Evolutionary conservation across 1,140 invertebrate genomes (phyloP).

Genomic region (Nymphalis io): DNA sequence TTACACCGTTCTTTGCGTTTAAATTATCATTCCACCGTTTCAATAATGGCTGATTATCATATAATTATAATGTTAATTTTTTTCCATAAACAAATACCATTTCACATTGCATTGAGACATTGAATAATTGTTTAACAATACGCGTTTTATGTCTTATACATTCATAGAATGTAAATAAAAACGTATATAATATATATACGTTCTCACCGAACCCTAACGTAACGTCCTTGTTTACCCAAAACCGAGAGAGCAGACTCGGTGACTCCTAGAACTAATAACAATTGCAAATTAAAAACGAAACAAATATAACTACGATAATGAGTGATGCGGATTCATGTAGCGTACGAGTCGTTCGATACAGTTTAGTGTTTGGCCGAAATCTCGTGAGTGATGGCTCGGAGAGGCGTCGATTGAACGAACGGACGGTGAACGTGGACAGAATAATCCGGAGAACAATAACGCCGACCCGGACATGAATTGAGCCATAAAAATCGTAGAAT

Average conservation of each 20-base stretch:
- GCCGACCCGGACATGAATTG: constrained; percentile 49
- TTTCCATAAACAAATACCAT: neutral
- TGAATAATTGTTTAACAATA: constrained; percentile 3
- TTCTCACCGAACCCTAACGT: neutral
- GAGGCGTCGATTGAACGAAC: constrained; percentile 65
- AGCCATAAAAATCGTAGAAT: neutral
- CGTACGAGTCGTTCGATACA: constrained; percentile 52
- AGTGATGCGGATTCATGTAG: constrained; percentile 46
- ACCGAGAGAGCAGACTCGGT: constrained; percentile 48
- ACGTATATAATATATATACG: neutral
- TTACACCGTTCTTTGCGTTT: no score
- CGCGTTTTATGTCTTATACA: neutral
- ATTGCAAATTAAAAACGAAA: constrained; percentile 69
- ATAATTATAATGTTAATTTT: no score
- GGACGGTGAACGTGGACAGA: constrained; percentile 53
- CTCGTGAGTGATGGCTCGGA: constrained; percentile 39
- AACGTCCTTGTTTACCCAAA: constrained; percentile 45
- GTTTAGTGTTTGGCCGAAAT: constrained; percentile 60
- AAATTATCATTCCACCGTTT: no score
- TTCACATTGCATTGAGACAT: neutral
- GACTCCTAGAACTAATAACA: constrained; percentile 75
- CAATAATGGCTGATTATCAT: no score
- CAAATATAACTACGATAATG: constrained; percentile 45
- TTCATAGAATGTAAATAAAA: neutral
- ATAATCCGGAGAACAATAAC: constrained; percentile 49